Evolutionary conservation across 2,113 vertebrate species (phyloP).

Genomic region (Callopanchax toddi): DNA sequence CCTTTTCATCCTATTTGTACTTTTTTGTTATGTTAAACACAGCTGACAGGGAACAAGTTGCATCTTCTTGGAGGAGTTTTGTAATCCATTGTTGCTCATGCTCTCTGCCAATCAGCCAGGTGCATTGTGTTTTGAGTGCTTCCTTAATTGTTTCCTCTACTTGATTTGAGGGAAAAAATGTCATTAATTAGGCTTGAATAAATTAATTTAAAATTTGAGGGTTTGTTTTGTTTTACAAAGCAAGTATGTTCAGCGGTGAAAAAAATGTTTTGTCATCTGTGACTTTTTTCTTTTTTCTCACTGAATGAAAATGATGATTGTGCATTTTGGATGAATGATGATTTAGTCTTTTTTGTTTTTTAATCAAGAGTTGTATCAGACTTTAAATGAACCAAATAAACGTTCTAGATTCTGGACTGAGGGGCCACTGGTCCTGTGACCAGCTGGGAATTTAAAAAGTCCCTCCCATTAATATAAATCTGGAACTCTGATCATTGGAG

Average conservation of each 20-base stretch:
- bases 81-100: neutral
- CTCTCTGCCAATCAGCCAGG: neutral
- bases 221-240: neutral
- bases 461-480: too few relatives aligned
- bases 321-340: neutral
- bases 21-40: too few relatives aligned
- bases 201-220: neutral
- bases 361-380: too few relatives aligned
- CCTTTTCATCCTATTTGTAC: neutral
- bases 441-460: too few relatives aligned
- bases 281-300: neutral
- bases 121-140: slow-evolving; percentile 1
- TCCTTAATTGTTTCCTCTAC: slow-evolving; percentile 2
- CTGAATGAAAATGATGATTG: neutral
- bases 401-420: too few relatives aligned
- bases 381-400: too few relatives aligned
- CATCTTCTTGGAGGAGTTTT: neutral
- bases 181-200: neutral
- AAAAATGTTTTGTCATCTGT: neutral
- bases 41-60: neutral
- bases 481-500: neutral
- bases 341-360: too few relatives aligned
- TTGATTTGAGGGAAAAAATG: neutral
- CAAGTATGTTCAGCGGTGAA: neutral
- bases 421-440: too few relatives aligned